Evolutionary conservation across 2,888 invertebrate species (phyloP).

Genomic region (Drosophila borborema): DNA sequence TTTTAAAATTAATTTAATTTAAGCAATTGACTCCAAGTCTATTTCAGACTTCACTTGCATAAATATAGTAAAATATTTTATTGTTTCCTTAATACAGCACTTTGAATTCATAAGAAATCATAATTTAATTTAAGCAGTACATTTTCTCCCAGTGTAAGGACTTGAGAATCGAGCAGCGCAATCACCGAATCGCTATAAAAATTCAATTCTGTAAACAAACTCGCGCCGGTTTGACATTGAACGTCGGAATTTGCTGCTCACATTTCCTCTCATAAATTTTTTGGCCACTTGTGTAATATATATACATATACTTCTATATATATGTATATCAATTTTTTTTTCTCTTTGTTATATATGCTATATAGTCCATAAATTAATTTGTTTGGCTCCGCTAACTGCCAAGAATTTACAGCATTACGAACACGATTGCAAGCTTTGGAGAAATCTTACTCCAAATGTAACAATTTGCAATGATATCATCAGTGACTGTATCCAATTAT

Average conservation of each 20-base stretch:
- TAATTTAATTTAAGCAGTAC: background rate
- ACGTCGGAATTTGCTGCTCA: slow-evolving; percentile 51
- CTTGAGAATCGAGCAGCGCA: slow-evolving; percentile 13
- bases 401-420: slow-evolving; percentile 61
- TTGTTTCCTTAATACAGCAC: too few species aligned
- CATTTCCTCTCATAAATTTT: slow-evolving; percentile 74
- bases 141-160: slow-evolving; percentile 20
- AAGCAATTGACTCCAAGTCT: too few species aligned
- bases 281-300: slow-evolving; percentile 69
- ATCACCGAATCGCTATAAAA: slow-evolving; percentile 26
- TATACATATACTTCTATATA: background rate
- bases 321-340: background rate
- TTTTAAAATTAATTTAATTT: too few species aligned
- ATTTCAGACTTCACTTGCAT: too few species aligned
- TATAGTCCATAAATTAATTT: slow-evolving; percentile 58
- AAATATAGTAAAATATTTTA: background rate
- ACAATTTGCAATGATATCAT: slow-evolving; percentile 56
- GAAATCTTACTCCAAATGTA: slow-evolving; percentile 29
- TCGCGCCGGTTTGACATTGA: slow-evolving; percentile 69
- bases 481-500: background rate
- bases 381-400: slow-evolving; percentile 44
- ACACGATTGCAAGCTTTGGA: slow-evolving; percentile 18
- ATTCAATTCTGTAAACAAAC: slow-evolving; percentile 62
- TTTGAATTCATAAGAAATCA: background rate
- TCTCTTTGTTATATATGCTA: slow-evolving; percentile 26